phyloP scores from a whole-genome alignment of 1,140 invertebrate genomes.

The Eriosoma lanigerum region DNA sequence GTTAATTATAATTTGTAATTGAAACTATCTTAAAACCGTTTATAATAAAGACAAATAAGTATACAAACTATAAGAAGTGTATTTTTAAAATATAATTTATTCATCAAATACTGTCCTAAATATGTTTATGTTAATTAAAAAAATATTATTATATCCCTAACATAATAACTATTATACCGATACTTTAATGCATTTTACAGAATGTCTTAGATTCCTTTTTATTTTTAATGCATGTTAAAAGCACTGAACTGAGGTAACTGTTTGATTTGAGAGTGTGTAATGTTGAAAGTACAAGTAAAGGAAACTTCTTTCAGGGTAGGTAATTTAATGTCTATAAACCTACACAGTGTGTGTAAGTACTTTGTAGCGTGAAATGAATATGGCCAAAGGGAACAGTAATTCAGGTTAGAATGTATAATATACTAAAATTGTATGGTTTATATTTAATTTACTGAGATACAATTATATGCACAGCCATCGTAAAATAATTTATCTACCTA shows the following conservation, averaged over 20 bases:
- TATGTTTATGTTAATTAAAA: too few species aligned
- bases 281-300: constrained; percentile 33
- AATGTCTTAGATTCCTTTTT: background rate
- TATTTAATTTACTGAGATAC: constrained; percentile 6
- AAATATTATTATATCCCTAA: too few species aligned
- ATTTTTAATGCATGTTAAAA: constrained; percentile 38
- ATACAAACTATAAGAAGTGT: too few species aligned
- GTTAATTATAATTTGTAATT: too few species aligned
- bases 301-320: constrained; percentile 18
- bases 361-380: constrained; percentile 29
- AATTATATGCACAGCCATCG: background rate
- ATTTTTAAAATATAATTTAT: too few species aligned
- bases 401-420: constrained; percentile 28
- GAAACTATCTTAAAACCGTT: too few species aligned
- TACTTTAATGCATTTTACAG: background rate
- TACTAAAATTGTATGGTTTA: background rate
- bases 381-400: constrained; percentile 32
- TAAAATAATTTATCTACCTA: background rate
- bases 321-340: constrained; percentile 39
- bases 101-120: too few species aligned
- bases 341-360: background rate
- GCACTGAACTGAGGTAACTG: background rate
- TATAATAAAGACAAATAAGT: too few species aligned
- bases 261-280: constrained; percentile 7
- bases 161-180: background rate